Base-by-base conservation (phyloP, 2,888 invertebrate species). In the Lasiommata megera region DNA sequence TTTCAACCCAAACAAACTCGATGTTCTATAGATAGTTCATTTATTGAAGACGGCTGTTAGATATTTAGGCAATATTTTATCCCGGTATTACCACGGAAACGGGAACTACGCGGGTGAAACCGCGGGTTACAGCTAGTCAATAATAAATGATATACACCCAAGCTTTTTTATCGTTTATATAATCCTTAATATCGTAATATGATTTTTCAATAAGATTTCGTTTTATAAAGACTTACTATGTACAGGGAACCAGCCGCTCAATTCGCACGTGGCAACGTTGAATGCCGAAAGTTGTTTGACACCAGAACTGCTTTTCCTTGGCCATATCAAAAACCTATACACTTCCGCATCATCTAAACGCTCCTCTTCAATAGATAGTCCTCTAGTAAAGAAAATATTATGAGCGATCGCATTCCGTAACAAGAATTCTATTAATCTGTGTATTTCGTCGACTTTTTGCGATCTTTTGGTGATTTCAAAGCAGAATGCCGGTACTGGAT, bases 211-310 rank as follows among this genome's bases (percentile, higher is more conserved):
- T n/a, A n/a, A n/a, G n/a, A n/a, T n/a, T n/a, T n/a, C n/a, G n/a
- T n/a, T n/a, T n/a, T n/a, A n/a, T 6, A 9, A 31, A 11, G 1
- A 80, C 85, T 91, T 79, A 95, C 95, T 88, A 80, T 93, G 94
- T 2, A 96, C 83, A 0, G 94, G 92, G 56, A 96, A 87, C 83
- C 95, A 96, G 3, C 97, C 96, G 70, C 94, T 94, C 0, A 96
- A 75, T 77, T 97, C 97, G 67, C 94, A 94, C 28, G 93, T 92
- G n/a, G 95, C 97, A 9, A 95, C 92, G 85, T 94, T 93, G 57
- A 95, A 93, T 1, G 83, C 87, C 0, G 71, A 74, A 12, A 92
- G 73, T 56, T 92, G 86, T 74, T 95, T 96, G 0, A 85, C 76
- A 0, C 93, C 92, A 34, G 76, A 81, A 43, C 83, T 88, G 28